Evolutionary conservation across 2,888 invertebrate genomes (phyloP), one percentile per base, ranked within the genome.

Genomic region (Hypercompe scribonia): DNA sequence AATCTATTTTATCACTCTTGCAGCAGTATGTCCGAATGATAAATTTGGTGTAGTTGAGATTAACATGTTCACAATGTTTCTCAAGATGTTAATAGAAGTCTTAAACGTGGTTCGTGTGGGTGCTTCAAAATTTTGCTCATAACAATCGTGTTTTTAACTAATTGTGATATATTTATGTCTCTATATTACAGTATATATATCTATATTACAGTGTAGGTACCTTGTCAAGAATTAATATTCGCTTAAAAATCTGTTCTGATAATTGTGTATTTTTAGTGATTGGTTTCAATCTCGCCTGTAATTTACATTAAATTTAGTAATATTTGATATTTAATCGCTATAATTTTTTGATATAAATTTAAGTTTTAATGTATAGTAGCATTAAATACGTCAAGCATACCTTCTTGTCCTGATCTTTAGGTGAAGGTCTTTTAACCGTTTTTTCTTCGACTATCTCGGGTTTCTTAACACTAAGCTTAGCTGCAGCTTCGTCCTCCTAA

Each of bases 391-490:
- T 69, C 24, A 72, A 68, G 73, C 71, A 67, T 94, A 94, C 94
- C 94, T 94, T 92, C 75, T 80, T 78, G 33, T 87, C 89, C 80
- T 91, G 90, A 75, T 87, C 90, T 88, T 94, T 95, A 76, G 91
- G 87, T 74, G 90, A 86, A 76, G 94, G 95, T 85, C 93, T 90
- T 86, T 95, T 95, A 87, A 95, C 83, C 77, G 95, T 95, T 86
- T 93, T 92, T 68, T 94, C 93, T 76, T 95, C 95, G 77, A 95
- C 89, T 65, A 95, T 88, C 90, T 95, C 95, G 50, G 95, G 94
- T 90, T 94, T 95, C 88, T 95, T 95, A 87, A 95, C 87, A 76
- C 88, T 94, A 77, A 95, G 93, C 84, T 95, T 92, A n/a, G 95
- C 95, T 87, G 92, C 95, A 77, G 93, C 95, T 84, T 93, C 89